Evolutionary conservation across 1,140 invertebrate species (phyloP), one percentile per base, ranked within the genome.

Genomic region (Mercenaria mercenaria): DNA sequence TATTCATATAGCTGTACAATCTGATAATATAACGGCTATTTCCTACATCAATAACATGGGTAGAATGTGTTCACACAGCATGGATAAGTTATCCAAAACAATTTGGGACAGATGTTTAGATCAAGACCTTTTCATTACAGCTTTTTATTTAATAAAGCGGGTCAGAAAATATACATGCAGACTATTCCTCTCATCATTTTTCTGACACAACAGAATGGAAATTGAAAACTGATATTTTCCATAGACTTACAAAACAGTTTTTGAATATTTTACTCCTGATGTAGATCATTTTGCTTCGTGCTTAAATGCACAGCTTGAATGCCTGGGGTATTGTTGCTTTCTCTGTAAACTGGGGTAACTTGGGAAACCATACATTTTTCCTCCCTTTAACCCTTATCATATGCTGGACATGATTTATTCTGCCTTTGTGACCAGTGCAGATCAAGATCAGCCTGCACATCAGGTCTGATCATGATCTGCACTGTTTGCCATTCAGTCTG

Each of bases 221-320:
- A 52, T 32, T 77, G 41, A 87, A 76, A 39, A 64, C 6, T 4
- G 13, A 87, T 10, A 88, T 80, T 37, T 79, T 64, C 47, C 8
- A 32, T 0, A 67, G 34, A 37, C 8, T 69, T n/a, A n/a, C n/a
- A n/a, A n/a, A n/a, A n/a, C n/a, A 4, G 37, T n/a, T 26, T 32
- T 20, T 6, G 52, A 80, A 34, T 56, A 23, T 18, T 50, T 67
- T 52, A 20, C 6, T 18, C 77, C 86, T 47, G 37, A 79, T 41
- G 80, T 61, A 43, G 86, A 88, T 67, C 50, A 80, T 18, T 88
- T 88, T 80, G 86, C n/a, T n/a, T n/a, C n/a, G n/a, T n/a, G n/a
- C n/a, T n/a, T n/a, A n/a, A n/a, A n/a, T n/a, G n/a, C n/a, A n/a
- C n/a, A n/a, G n/a, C n/a, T n/a, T n/a, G n/a, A n/a, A n/a, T n/a